Base-by-base conservation (phyloP, 2,888 invertebrate species). In the Netelia melanura region DNA sequence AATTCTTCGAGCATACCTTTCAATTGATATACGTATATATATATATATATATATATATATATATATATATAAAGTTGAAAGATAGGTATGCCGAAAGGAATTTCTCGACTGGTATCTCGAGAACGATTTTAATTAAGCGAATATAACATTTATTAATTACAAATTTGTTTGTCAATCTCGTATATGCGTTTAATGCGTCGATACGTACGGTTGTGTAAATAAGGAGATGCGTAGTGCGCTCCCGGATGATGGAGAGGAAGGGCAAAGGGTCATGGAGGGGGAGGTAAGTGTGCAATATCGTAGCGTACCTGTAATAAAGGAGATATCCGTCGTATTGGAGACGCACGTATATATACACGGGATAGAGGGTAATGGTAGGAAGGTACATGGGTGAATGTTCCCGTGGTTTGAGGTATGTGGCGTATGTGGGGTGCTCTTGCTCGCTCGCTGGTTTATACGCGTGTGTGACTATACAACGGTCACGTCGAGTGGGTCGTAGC, bases 401-500 rank as follows among this genome's bases (percentile, higher is more conserved):
- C 52, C 25, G 48, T 44, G 67, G 70, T 72, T 83, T 67, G 76
- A 80, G 85, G 82, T 84, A 84, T 84, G 84, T 56, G 76, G 71
- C 71, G 71, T 79, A 79, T 79, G 85, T 68, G 82, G 82, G 71
- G 79, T 68, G 78, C 71, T 77, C n/a, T 62, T 30, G 78, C 9
- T 58, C 9, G 71, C 25, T 52, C 23, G 67, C 21, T 67, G 67
- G 43, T 44, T 17, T 5, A 52, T 48, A 3, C 54, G 76, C 58
- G 81, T 61, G 75, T 78, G 81, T 85, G 78, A 71, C 77, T 68
- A 21, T 58, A 79, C 76, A 64, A 74, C 72, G 82, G 76, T 83
- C 79, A 72, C 75, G 85, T 67, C 30, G 82, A 79, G 77, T 81
- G 84, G 81, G 67, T 80, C 72, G 61, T 77, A 77, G 81, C 84